Evolutionary conservation across 2,113 vertebrate species (phyloP).

Genomic region (Strix uralensis): DNA sequence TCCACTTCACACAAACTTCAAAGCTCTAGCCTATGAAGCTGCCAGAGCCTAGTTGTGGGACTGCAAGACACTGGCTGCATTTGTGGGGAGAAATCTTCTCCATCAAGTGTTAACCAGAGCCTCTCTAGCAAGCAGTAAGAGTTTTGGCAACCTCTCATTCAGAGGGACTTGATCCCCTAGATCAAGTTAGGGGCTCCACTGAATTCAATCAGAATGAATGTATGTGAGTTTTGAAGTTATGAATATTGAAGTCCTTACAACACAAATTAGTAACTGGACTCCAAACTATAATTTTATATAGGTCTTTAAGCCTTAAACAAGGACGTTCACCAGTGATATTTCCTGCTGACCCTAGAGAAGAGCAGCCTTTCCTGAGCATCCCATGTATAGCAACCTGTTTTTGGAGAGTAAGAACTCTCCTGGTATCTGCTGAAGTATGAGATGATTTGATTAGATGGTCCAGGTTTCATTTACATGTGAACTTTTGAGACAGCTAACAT

Average conservation of each 20-base stretch:
- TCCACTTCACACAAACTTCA: background rate
- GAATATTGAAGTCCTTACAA: background rate
- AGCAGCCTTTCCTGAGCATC: background rate
- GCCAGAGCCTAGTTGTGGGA: background rate
- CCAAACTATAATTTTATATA: background rate
- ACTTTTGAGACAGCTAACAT: background rate
- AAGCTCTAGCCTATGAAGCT: background rate
- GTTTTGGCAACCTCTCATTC: background rate
- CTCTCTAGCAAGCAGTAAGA: background rate
- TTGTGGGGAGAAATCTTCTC: background rate
- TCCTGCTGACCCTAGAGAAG: background rate
- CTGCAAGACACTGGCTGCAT: background rate
- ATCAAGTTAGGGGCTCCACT: background rate
- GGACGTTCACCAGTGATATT: background rate
- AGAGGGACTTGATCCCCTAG: background rate
- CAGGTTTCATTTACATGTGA: background rate
- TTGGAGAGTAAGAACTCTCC: background rate
- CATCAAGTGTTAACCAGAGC: background rate
- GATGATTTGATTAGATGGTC: background rate
- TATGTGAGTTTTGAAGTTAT: background rate
- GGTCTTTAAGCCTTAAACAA: background rate
- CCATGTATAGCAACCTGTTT: background rate
- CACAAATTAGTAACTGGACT: background rate
- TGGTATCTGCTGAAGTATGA: background rate
- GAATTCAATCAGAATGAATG: background rate